phyloP scores from a whole-genome alignment of 1,140 invertebrate species.

The Drosophila yakuba region DNA sequence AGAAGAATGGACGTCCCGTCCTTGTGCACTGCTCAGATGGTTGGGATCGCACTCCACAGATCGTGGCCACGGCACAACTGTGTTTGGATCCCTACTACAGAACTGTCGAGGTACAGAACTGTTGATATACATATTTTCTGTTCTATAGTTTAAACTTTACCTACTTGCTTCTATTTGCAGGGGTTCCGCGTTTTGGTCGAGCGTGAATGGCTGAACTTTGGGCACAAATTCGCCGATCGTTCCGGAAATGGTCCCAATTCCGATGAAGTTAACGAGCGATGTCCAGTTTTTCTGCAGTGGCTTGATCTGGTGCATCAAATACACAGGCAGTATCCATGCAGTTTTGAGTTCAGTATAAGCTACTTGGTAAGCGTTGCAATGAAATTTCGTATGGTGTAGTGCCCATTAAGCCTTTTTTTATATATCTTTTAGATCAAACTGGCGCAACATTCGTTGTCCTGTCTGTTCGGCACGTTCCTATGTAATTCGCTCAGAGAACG shows the following conservation, averaged over 20 bases:
- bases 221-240: constrained; percentile 98
- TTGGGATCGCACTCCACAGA: constrained; percentile 98
- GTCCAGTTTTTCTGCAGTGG: constrained; percentile 99
- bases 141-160: not conserved
- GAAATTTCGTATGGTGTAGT: not conserved
- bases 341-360: constrained; percentile 97
- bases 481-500: constrained; percentile 95
- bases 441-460: constrained; percentile 97
- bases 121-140: not conserved
- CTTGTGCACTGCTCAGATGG: constrained; percentile 98
- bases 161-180: constrained; percentile 85
- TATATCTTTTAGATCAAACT: constrained; percentile 91
- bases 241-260: constrained; percentile 93
- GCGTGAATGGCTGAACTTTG: constrained; percentile 98
- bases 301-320: constrained; percentile 98
- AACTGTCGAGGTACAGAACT: constrained; percentile 90
- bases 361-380: constrained; percentile 91
- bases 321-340: constrained; percentile 94
- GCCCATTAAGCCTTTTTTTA: no score
- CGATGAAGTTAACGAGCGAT: constrained; percentile 95
- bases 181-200: constrained; percentile 96
- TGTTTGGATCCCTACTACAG: constrained; percentile 97
- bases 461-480: constrained; percentile 98
- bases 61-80: constrained; percentile 95
- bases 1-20: constrained; percentile 94